These are phyloP conservation scores for Hystrix cristata DNA, from an alignment of 2,113 vertebrate genomes.

Conservation along the genomic window DNA sequence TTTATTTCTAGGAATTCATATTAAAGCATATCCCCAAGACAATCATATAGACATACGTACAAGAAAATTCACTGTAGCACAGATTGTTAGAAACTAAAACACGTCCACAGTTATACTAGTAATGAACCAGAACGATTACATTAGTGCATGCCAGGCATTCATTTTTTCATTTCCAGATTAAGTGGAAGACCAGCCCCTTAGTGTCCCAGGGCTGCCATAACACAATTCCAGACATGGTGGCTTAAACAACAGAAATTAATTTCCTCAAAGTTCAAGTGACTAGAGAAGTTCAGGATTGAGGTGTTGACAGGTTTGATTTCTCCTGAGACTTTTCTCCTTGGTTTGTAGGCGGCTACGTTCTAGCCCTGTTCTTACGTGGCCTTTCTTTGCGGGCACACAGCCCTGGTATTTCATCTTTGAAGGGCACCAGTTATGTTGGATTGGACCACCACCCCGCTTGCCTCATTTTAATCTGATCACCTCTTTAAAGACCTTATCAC, in stretches of 20 bases:
- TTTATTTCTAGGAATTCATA: constrained; percentile 27
- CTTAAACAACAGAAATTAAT: not conserved
- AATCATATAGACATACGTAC: not conserved
- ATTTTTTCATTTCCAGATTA: not conserved
- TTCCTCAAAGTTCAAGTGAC: not conserved
- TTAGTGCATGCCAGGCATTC: too few species aligned
- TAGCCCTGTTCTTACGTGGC: not conserved
- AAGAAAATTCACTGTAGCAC: not conserved
- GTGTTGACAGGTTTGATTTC: not conserved
- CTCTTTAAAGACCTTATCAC: not conserved
- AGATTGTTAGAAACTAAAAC: not conserved
- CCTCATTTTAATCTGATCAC: not conserved
- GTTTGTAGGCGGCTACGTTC: not conserved
- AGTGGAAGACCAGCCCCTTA: not conserved
- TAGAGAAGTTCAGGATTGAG: not conserved
- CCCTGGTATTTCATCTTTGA: not conserved
- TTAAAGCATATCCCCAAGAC: not conserved
- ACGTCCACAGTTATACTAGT: not conserved
- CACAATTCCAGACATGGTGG: not conserved
- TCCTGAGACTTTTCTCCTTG: not conserved
- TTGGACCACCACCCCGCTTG: not conserved
- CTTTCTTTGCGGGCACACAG: not conserved
- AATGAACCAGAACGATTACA: not conserved
- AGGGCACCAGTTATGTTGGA: not conserved
- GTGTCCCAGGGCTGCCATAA: not conserved